Conservation (phyloP, 2,797 vertebrate species). For the Eospalax fontanierii region DNA sequence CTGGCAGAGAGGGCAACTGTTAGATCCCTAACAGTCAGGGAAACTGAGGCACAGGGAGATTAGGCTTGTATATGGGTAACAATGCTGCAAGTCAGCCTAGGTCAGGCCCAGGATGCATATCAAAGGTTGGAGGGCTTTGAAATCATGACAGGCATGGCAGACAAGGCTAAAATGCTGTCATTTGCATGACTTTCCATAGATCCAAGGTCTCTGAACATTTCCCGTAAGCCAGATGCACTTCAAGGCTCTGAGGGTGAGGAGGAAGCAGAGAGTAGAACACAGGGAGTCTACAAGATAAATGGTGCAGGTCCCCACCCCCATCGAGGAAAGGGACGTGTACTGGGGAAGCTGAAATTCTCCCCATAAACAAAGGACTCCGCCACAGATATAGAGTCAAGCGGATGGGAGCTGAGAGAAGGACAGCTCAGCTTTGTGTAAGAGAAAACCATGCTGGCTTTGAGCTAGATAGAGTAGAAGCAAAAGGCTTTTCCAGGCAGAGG, state of each 20-base stretch:
- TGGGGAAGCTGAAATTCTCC: neutral
- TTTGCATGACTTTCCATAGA: neutral
- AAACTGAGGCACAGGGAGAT: conserved; percentile 11
- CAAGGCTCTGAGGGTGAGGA: neutral
- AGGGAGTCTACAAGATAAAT: neutral
- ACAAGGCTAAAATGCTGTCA: fast-evolving
- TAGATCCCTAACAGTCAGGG: neutral
- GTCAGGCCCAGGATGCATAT: neutral
- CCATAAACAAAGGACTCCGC: neutral
- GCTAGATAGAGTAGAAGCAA: neutral
- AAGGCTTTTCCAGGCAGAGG: neutral
- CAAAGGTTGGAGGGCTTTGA: neutral
- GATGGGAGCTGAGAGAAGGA: neutral
- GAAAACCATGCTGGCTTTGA: neutral
- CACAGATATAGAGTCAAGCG: neutral
- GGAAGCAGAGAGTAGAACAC: neutral
- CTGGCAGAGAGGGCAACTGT: neutral
- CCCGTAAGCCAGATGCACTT: neutral
- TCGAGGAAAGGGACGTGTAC: neutral
- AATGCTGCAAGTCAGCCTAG: neutral
- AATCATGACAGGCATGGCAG: neutral
- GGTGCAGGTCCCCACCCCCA: neutral
- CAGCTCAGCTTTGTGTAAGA: neutral
- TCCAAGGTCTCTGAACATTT: conserved; percentile 6
- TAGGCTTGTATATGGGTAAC: neutral